Evolutionary conservation across 2,888 invertebrate species (phyloP).

Genomic region (Orthosia cruda): DNA sequence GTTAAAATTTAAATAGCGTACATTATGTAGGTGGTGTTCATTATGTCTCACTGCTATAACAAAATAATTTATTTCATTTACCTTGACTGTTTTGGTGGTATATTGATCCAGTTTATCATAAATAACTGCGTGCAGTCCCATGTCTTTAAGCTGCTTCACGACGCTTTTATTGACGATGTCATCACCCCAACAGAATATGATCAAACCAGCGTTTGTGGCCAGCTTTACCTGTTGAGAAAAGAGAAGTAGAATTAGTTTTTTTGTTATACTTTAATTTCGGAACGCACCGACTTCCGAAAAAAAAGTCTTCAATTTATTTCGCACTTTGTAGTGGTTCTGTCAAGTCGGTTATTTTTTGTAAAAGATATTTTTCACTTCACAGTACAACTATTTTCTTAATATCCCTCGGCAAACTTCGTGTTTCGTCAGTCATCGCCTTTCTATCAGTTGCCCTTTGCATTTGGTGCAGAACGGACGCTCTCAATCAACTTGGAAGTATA

Average conservation of each 20-base stretch:
- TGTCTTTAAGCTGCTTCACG: slow-evolving; percentile 96
- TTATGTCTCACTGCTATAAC: slow-evolving; percentile 23
- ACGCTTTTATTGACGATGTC: slow-evolving; percentile 97
- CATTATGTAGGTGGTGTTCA: slow-evolving; percentile 9
- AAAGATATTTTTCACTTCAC: too few species aligned
- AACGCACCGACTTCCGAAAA: too few species aligned
- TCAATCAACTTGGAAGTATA: too few species aligned
- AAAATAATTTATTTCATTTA: slow-evolving; percentile 64
- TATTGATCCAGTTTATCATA: slow-evolving; percentile 98
- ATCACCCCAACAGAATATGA: slow-evolving; percentile 99
- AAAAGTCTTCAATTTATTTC: too few species aligned
- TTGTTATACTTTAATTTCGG: too few species aligned
- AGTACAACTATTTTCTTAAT: too few species aligned
- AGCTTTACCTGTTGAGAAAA: slow-evolving; percentile 92
- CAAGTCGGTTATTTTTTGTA: too few species aligned
- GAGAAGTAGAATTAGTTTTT: background rate
- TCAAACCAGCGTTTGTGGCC: slow-evolving; percentile 95
- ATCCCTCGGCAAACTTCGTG: too few species aligned
- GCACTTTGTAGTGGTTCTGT: too few species aligned
- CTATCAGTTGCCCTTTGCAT: too few species aligned
- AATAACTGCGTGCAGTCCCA: slow-evolving; percentile 98
- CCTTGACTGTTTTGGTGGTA: slow-evolving; percentile 94
- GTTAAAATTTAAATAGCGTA: background rate
- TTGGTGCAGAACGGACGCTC: too few species aligned
- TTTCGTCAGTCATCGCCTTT: too few species aligned